These are phyloP conservation scores for Cyclargus thomasi DNA, from an alignment of 1,140 invertebrate species.

Conservation along the genomic window DNA sequence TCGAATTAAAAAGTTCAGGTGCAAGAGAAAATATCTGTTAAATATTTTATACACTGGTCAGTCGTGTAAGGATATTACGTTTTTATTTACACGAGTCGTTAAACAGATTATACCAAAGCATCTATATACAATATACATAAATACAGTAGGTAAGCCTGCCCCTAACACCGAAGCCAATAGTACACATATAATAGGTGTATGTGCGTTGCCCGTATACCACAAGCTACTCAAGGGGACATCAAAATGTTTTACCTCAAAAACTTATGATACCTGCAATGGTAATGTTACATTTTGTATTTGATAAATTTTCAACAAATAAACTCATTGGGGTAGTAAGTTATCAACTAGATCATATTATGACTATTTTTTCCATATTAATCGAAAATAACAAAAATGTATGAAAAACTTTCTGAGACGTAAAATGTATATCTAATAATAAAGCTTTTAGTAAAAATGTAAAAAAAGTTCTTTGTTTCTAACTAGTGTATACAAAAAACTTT, in stretches of 20 bases:
- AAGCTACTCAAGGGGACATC: conserved; percentile 16
- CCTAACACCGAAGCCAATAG: conserved; percentile 8
- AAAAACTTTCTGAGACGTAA: too few species aligned
- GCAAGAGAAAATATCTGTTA: conserved; percentile 9
- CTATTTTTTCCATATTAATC: too few species aligned
- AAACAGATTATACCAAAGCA: neutral
- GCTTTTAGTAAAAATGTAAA: too few species aligned
- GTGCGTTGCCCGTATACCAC: conserved; percentile 15
- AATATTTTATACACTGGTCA: neutral
- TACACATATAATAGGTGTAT: conserved; percentile 21
- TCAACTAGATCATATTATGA: too few species aligned
- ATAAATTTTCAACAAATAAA: too few species aligned
- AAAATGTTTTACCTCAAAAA: conserved; percentile 20
- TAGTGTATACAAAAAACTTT: too few species aligned
- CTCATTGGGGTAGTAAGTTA: too few species aligned
- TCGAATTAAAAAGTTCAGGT: conserved; percentile 24
- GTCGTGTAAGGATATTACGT: neutral
- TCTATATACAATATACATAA: conserved; percentile 5
- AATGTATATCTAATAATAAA: too few species aligned
- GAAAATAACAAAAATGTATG: too few species aligned
- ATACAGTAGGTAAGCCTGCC: conserved; percentile 5
- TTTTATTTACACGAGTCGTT: neutral
- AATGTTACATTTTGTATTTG: conserved; percentile 4
- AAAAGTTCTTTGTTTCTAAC: too few species aligned
- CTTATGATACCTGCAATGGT: conserved; percentile 22